A percentile compares a stretch with the other conserved stretches of the same genome.
These are phyloP conservation scores for Yponomeuta sedellus DNA, from an alignment of 2,888 invertebrate species.

Conservation along the genomic window DNA sequence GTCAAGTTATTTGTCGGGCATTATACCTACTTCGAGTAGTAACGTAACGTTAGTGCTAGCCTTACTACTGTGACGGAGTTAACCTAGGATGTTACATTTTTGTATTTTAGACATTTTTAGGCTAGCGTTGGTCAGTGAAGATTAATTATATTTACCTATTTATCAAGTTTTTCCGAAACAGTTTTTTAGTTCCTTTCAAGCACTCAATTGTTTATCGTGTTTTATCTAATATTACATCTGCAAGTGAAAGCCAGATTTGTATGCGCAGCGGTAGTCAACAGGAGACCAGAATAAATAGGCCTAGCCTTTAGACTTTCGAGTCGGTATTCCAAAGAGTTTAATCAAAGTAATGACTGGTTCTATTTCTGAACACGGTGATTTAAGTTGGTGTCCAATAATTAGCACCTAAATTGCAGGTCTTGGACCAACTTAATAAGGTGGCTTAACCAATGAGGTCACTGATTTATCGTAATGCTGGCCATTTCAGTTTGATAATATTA, in stretches of 20 bases:
- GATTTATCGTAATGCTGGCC: not conserved
- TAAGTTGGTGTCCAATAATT: not conserved
- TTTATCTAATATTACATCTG: not conserved
- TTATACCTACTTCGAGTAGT: no score
- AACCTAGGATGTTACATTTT: no score
- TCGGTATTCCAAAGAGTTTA: not conserved
- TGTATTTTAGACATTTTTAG: no score
- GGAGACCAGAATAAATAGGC: not conserved
- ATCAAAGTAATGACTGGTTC: not conserved
- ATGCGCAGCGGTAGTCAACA: not conserved
- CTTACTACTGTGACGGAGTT: no score
- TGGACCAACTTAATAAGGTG: not conserved
- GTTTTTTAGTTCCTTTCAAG: no score
- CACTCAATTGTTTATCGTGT: no score
- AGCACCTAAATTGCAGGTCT: not conserved
- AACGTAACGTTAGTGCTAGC: no score
- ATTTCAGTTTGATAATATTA: slow-evolving; percentile 4
- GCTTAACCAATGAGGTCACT: not conserved
- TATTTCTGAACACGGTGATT: not conserved
- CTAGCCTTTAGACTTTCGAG: not conserved
- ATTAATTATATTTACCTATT: no score
- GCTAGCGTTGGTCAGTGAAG: no score
- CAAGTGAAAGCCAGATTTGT: not conserved
- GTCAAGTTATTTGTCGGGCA: no score
- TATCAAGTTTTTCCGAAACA: no score